A percentile compares a stretch with the other conserved stretches of the same genome.
Conservation (phyloP, 2,113 vertebrate species). For the Lepus timidus region DNA sequence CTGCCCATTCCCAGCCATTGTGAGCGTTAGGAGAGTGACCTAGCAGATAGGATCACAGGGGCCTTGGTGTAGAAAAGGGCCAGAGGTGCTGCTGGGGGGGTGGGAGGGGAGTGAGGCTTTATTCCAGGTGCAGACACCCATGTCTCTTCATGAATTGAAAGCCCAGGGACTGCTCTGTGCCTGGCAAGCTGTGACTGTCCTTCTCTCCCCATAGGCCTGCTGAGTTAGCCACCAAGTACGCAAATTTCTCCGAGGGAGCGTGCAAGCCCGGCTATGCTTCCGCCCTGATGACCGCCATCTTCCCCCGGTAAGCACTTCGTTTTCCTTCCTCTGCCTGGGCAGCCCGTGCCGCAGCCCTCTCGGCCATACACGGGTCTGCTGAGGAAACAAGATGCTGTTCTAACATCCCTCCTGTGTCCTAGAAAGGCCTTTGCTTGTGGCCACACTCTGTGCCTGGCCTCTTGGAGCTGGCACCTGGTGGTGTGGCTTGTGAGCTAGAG, state of each 20-base stretch:
- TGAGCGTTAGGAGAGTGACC: too few relatives aligned
- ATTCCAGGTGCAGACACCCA: not conserved
- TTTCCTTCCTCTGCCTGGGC: not conserved
- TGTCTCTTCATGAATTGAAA: not conserved
- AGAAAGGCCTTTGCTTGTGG: not conserved
- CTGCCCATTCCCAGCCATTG: too few relatives aligned
- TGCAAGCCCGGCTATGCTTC: slow-evolving; percentile 97
- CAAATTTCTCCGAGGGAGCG: slow-evolving; percentile 94
- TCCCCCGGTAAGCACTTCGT: slow-evolving; percentile 94
- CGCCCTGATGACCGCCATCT: slow-evolving; percentile 96
- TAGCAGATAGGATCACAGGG: not conserved
- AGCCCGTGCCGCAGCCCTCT: rapidly evolving
- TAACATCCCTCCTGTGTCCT: not conserved
- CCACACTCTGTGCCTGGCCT: not conserved
- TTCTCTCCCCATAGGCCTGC: slow-evolving; percentile 88
- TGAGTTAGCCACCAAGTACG: slow-evolving; percentile 94
- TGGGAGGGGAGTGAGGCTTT: not conserved
- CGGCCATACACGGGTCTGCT: not conserved
- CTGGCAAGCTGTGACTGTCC: slow-evolving; percentile 77
- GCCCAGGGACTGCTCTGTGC: not conserved
- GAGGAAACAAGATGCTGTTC: not conserved
- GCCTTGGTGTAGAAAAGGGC: not conserved
- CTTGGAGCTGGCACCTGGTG: not conserved
- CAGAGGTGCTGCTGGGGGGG: not conserved
- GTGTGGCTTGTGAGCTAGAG: not conserved